Conservation (phyloP, 2,888 invertebrate genomes). For the Polia nebulosa region DNA sequence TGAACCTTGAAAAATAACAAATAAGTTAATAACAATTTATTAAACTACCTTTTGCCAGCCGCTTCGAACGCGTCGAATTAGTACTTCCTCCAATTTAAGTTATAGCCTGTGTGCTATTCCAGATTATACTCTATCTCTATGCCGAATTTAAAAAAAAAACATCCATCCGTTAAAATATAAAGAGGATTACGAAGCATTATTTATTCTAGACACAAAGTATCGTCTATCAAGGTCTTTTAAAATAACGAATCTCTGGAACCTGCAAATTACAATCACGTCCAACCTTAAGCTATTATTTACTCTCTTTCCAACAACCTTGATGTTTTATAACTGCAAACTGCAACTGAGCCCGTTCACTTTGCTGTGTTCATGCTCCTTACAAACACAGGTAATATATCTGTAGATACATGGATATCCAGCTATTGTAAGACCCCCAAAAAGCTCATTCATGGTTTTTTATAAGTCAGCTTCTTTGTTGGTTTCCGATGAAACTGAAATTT, state of each 20-base stretch:
- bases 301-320: slow-evolving; percentile 62
- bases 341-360: slow-evolving; percentile 60
- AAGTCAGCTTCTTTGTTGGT: too few species aligned
- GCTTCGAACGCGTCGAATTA: too few species aligned
- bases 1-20: slow-evolving; percentile 10
- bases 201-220: not conserved
- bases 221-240: slow-evolving; percentile 12
- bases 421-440: not conserved
- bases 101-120: too few species aligned
- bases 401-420: not conserved
- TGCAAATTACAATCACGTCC: slow-evolving; percentile 44
- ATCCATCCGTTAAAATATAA: too few species aligned
- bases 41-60: too few species aligned
- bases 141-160: too few species aligned
- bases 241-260: slow-evolving; percentile 34
- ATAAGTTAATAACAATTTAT: not conserved
- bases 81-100: too few species aligned
- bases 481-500: too few species aligned
- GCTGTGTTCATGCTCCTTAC: not conserved
- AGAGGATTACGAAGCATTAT: not conserved
- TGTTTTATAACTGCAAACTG: slow-evolving; percentile 41
- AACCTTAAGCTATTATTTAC: slow-evolving; percentile 39
- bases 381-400: not conserved
- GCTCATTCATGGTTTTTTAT: not conserved
- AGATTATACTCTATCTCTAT: too few species aligned